Evolutionary conservation across 2,888 invertebrate species (phyloP), one percentile per base, ranked within the genome.

Genomic region (Leptinotarsa haldemani): DNA sequence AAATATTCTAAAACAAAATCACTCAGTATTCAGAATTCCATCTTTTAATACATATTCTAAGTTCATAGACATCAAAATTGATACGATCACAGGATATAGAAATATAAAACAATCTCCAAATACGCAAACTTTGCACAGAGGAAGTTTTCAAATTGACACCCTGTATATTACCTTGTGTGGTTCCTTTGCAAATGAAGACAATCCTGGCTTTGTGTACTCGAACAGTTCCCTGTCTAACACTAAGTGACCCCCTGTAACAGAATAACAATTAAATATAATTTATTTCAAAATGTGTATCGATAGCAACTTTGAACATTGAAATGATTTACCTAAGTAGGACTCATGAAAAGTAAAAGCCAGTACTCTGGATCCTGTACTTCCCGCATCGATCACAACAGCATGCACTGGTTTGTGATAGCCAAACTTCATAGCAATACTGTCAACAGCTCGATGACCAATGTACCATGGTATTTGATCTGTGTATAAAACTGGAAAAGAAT

Each of bases 371-470:
- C 97, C 98, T 0, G 97, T 97, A 73, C 97, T 97, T 2, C 98
- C 97, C 4, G 97, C 97, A 88, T 98, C 98, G 80, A 98, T 94
- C 80, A 98, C 93, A 30, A 97, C 94, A 0, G 95, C 96, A 88
- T 97, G 93, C 64, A 92, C 91, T 53, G 90, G 90, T 81, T 91
- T 91, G 82, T 92, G 90, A 83, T 95, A 91, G 64, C 94, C 95
- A 72, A 95, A 89, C 67, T 90, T 90, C 83, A 92, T 91, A 30
- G 94, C 94, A 74, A 95, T 85, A n/a, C 90, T 90, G 82, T 95
- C 94, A 77, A 94, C 87, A 84, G 93, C 90, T 83, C 88, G 88
- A 79, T 90, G 89, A 83, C 86, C 86, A 68, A 87, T 78, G 75
- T 87, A 84, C 87, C 87, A 87, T 75, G 88, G 87, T 79, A 88